Evolutionary conservation across 2,797 vertebrate genomes (phyloP).

Genomic region (Pelobates cultripes): DNA sequence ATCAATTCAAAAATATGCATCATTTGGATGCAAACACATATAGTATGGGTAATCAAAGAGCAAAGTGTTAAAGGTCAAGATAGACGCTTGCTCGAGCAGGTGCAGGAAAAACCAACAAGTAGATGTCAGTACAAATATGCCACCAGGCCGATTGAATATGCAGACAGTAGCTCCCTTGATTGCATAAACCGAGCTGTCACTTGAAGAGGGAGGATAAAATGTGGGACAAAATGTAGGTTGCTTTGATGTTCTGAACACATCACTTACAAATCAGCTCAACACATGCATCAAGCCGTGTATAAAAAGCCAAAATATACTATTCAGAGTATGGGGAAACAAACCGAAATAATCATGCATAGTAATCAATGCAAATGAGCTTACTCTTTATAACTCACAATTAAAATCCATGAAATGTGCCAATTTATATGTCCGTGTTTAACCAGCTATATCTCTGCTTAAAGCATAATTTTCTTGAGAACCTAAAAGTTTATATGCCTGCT

Average conservation of each 20-base stretch:
- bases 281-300: not conserved
- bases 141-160: slow-evolving; percentile 16
- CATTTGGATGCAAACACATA: too few relatives aligned
- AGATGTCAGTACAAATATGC: slow-evolving; percentile 27
- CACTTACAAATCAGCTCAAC: slow-evolving; percentile 29
- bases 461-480: slow-evolving; percentile 31
- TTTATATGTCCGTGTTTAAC: slow-evolving; percentile 9
- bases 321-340: slow-evolving; percentile 7
- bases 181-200: slow-evolving; percentile 37
- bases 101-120: slow-evolving; percentile 26
- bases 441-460: slow-evolving; percentile 14
- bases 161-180: slow-evolving; percentile 10
- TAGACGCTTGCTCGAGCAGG: not conserved
- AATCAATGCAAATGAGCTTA: slow-evolving; percentile 48
- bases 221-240: slow-evolving; percentile 34
- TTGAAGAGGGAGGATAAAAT: slow-evolving; percentile 13
- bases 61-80: too few relatives aligned
- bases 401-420: slow-evolving; percentile 13
- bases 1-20: not conserved
- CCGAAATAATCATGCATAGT: slow-evolving; percentile 21
- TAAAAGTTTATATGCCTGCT: slow-evolving; percentile 39
- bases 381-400: slow-evolving; percentile 34
- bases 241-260: slow-evolving; percentile 37
- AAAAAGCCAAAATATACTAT: slow-evolving; percentile 22
- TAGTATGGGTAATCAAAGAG: too few relatives aligned